These are phyloP conservation scores for Isoperla grammatica DNA, from an alignment of 2,888 invertebrate genomes.

Conservation along the genomic window DNA sequence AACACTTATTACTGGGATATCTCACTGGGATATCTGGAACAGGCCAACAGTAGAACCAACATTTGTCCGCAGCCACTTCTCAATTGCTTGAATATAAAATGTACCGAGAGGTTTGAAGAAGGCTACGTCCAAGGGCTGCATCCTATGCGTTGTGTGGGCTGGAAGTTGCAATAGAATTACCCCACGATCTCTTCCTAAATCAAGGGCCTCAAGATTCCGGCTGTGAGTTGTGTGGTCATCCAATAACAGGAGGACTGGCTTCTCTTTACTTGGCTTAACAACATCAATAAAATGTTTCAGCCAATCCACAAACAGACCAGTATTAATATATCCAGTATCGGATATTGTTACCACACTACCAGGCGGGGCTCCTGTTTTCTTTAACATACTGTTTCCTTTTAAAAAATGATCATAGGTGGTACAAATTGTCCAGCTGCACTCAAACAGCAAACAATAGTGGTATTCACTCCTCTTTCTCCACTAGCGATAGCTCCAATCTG, in stretches of 20 bases:
- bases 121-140: too few relatives aligned
- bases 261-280: slow-evolving; percentile 6
- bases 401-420: slow-evolving; percentile 29
- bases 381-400: too few relatives aligned
- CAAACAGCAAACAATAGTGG: slow-evolving; percentile 31
- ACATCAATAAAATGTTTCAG: neutral
- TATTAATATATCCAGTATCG: slow-evolving; percentile 21
- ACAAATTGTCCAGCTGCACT: slow-evolving; percentile 26
- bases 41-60: too few relatives aligned
- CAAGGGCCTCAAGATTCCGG: slow-evolving; percentile 19
- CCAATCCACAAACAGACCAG: slow-evolving; percentile 18
- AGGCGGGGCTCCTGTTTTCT: slow-evolving; percentile 21
- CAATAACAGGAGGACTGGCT: slow-evolving; percentile 19
- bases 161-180: slow-evolving; percentile 20
- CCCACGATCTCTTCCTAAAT: slow-evolving; percentile 3
- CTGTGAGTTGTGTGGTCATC: slow-evolving; percentile 21
- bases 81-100: too few relatives aligned
- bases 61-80: too few relatives aligned
- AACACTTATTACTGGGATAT: too few relatives aligned
- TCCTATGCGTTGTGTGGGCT: slow-evolving; percentile 22
- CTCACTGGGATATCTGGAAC: too few relatives aligned
- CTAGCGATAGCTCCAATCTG: slow-evolving; percentile 26
- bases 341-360: slow-evolving; percentile 20
- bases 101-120: too few relatives aligned
- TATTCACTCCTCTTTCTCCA: slow-evolving; percentile 33